Evolutionary conservation across 2,113 vertebrate species (phyloP).

Genomic region (Xiphophorus hellerii): DNA sequence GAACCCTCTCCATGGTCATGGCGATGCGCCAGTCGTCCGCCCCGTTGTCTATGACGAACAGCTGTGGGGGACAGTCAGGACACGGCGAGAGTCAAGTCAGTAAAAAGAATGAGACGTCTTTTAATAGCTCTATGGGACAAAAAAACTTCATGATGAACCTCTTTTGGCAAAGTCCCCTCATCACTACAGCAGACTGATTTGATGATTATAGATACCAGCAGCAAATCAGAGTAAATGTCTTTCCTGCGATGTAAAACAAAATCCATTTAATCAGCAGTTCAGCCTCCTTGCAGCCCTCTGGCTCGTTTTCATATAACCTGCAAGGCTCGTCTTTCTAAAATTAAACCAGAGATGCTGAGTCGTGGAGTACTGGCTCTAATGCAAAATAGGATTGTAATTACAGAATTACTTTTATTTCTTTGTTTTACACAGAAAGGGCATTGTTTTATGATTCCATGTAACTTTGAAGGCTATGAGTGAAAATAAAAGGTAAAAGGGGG

Average conservation of each 20-base stretch:
- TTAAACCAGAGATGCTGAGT: conserved; percentile 40
- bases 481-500: background rate
- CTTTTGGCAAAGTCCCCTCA: conserved; percentile 22
- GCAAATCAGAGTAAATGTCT: conserved; percentile 54
- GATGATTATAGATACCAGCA: conserved; percentile 50
- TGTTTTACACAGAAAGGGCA: background rate
- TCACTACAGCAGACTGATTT: conserved; percentile 43
- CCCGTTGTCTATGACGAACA: conserved; percentile 97
- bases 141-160: conserved; percentile 29
- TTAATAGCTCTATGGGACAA: conserved; percentile 24
- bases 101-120: conserved; percentile 35
- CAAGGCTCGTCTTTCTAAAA: conserved; percentile 37
- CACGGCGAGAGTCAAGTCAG: conserved; percentile 27
- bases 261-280: conserved; percentile 58
- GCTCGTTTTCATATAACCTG: conserved; percentile 47
- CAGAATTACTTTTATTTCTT: conserved; percentile 10
- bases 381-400: conserved; percentile 42
- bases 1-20: conserved; percentile 95
- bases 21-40: conserved; percentile 99
- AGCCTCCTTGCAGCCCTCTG: conserved; percentile 15
- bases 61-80: conserved; percentile 76
- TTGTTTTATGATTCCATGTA: conserved; percentile 4
- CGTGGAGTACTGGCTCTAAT: conserved; percentile 14
- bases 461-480: background rate
- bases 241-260: conserved; percentile 41